Percentiles rank a stretch among this genome's conserved stretches.
These are phyloP conservation scores for Polydrusus tereticollis DNA, from an alignment of 2,888 invertebrate genomes.

Conservation along the genomic window DNA sequence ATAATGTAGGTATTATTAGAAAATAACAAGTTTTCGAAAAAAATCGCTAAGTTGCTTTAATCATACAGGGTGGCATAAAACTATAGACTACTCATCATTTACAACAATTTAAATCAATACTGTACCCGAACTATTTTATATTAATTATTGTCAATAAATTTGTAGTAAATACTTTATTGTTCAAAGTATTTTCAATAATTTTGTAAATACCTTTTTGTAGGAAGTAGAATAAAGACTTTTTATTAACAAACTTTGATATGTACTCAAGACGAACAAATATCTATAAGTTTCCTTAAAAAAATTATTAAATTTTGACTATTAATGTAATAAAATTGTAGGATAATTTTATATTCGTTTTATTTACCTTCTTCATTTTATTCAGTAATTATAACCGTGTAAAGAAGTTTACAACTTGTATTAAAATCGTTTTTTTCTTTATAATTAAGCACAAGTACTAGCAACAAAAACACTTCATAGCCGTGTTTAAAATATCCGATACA, in stretches of 20 bases:
- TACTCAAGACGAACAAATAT: not conserved
- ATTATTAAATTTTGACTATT: constrained; percentile 43
- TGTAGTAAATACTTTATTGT: constrained; percentile 22
- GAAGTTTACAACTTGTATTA: too few relatives aligned
- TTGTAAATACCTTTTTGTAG: constrained; percentile 47
- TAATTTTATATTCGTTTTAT: constrained; percentile 12
- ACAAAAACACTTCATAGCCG: too few relatives aligned
- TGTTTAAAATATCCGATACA: too few relatives aligned
- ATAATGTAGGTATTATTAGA: constrained; percentile 26
- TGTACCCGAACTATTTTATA: constrained; percentile 25
- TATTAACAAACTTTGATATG: constrained; percentile 46
- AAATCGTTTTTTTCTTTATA: too few relatives aligned
- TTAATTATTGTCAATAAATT: constrained; percentile 33
- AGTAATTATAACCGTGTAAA: not conserved
- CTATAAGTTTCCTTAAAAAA: constrained; percentile 41
- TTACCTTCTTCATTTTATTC: not conserved
- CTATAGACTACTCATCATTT: constrained; percentile 14
- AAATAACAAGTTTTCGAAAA: constrained; percentile 16
- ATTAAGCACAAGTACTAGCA: too few relatives aligned
- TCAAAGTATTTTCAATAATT: constrained; percentile 29
- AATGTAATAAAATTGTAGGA: constrained; percentile 44
- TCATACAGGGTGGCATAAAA: constrained; percentile 38
- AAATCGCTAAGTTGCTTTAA: constrained; percentile 15
- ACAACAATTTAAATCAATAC: constrained; percentile 16
- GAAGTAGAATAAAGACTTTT: constrained; percentile 36